Evolutionary conservation across 2,113 vertebrate genomes (phyloP).

Genomic region (Isurus oxyrinchus): DNA sequence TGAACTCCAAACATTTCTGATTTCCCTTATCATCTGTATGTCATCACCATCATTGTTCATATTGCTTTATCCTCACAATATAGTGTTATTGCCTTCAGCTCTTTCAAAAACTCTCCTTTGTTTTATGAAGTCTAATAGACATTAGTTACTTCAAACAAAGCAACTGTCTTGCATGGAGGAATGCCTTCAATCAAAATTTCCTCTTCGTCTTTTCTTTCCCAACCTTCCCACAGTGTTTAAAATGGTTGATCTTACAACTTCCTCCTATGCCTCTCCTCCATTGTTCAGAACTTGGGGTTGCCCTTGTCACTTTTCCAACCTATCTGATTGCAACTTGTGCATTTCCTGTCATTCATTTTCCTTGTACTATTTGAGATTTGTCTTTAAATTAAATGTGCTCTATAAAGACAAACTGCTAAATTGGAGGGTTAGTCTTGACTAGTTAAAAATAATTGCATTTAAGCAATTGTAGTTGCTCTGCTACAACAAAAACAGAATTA

Average conservation of each 20-base stretch:
- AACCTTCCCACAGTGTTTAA: neutral
- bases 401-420: neutral
- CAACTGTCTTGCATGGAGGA: neutral
- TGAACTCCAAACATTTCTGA: neutral
- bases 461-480: neutral
- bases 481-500: too few relatives aligned
- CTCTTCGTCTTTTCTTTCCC: neutral
- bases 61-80: neutral
- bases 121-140: neutral
- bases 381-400: neutral
- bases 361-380: neutral
- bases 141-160: neutral
- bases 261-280: neutral
- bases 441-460: neutral
- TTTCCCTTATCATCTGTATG: neutral
- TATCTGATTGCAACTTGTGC: neutral
- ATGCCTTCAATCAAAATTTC: neutral
- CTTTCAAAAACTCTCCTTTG: neutral
- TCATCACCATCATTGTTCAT: neutral
- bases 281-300: neutral
- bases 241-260: neutral
- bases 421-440: neutral
- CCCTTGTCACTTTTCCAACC: neutral
- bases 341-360: neutral
- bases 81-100: neutral